A percentile compares a stretch with the other conserved stretches of the same genome.
Evolutionary conservation across 2,113 vertebrate species (phyloP).

Genomic region (Colaptes auratus): DNA sequence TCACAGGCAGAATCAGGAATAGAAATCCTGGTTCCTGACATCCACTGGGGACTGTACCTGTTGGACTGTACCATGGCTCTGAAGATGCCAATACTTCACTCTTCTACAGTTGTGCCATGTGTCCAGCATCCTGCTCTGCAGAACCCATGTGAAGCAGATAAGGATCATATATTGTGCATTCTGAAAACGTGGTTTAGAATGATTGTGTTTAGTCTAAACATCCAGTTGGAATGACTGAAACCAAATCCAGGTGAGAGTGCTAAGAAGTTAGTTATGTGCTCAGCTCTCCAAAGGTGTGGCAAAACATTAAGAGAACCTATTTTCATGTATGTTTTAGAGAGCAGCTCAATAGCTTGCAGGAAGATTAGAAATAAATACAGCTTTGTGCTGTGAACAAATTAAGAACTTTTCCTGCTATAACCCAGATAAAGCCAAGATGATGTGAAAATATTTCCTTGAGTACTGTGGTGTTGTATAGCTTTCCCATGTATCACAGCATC

Average conservation of each 20-base stretch:
- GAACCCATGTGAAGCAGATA: background rate
- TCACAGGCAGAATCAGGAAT: background rate
- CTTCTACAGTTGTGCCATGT: background rate
- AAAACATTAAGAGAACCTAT: background rate
- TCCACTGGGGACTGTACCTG: background rate
- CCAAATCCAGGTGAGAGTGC: constrained; percentile 73
- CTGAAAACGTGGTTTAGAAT: background rate
- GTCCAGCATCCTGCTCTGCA: background rate
- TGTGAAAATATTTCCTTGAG: background rate
- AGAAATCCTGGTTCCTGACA: background rate
- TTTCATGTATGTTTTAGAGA: background rate
- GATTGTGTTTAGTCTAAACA: background rate
- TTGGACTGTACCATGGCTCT: fast-evolving
- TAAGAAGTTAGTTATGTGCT: constrained; percentile 76
- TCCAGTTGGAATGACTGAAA: constrained; percentile 42
- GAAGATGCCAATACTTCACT: background rate
- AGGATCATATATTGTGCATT: background rate
- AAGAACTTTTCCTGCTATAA: background rate
- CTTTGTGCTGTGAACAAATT: background rate
- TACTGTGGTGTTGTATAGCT: background rate
- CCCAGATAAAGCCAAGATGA: background rate
- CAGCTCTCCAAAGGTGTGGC: constrained; percentile 59
- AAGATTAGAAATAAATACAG: background rate
- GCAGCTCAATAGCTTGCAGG: background rate
- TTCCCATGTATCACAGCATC: background rate